Conservation (phyloP, 2,888 invertebrate species). For the Monoplex corrugatus region DNA sequence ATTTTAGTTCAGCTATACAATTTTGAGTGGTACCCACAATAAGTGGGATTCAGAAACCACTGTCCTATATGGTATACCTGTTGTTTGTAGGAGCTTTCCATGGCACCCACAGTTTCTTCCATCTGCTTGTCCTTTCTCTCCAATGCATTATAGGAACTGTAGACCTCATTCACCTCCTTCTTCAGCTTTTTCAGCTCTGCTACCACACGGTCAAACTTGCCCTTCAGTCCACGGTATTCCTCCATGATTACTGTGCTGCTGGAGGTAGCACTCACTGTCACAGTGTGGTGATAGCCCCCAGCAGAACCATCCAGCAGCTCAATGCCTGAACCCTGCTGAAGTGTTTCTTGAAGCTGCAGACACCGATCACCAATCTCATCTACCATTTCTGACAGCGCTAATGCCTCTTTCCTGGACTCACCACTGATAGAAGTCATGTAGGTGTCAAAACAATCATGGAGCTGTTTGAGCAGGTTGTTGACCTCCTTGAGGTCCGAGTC, state of each 20-base stretch:
- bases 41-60: too few species aligned
- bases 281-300: conserved; percentile 55
- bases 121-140: conserved; percentile 66
- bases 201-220: conserved; percentile 68
- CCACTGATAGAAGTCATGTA: conserved; percentile 62
- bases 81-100: conserved; percentile 84
- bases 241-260: conserved; percentile 54
- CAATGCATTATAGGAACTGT: conserved; percentile 63
- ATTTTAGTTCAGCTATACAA: too few species aligned
- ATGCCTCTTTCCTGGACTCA: conserved; percentile 60
- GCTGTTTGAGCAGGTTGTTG: conserved; percentile 62
- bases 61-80: conserved; percentile 85
- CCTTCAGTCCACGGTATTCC: conserved; percentile 64
- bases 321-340: conserved; percentile 62
- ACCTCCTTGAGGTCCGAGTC: conserved; percentile 72
- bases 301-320: conserved; percentile 21
- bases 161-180: conserved; percentile 65
- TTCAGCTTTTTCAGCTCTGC: conserved; percentile 69
- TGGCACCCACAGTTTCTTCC: conserved; percentile 84
- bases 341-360: conserved; percentile 66
- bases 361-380: conserved; percentile 70
- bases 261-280: conserved; percentile 57
- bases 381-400: conserved; percentile 64
- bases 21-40: too few species aligned
- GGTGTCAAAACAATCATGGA: conserved; percentile 66